Evolutionary conservation across 1,140 invertebrate species (phyloP).

Genomic region (Drosophila athabasca): DNA sequence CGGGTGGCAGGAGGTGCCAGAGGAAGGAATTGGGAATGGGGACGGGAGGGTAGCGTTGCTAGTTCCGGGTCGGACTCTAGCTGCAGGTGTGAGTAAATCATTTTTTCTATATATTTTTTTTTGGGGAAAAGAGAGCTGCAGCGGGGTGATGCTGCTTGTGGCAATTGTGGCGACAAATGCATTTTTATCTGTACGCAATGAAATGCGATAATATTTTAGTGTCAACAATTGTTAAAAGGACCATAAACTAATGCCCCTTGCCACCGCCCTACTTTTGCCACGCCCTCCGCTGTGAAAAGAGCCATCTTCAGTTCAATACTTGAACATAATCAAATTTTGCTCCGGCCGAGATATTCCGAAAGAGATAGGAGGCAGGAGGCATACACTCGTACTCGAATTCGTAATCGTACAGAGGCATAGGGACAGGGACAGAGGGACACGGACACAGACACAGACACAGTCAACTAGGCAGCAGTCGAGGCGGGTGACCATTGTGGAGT

Average conservation of each 20-base stretch:
- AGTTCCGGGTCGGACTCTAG: no score
- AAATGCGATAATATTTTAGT: conserved; percentile 84
- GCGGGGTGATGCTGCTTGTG: conserved; percentile 45
- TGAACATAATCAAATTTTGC: conserved; percentile 79
- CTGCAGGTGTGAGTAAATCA: conserved; percentile 79
- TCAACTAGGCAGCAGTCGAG: conserved; percentile 77
- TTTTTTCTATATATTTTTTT: conserved; percentile 51
- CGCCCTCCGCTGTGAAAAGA: conserved; percentile 45
- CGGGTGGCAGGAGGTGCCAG: background rate
- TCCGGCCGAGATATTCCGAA: conserved; percentile 61
- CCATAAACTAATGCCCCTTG: conserved; percentile 79
- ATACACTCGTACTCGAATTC: conserved; percentile 3
- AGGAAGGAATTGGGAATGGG: no score
- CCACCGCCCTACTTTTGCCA: conserved; percentile 5
- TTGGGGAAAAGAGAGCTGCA: conserved; percentile 12
- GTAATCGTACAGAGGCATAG: background rate
- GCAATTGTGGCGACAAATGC: conserved; percentile 81
- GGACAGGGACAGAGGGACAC: background rate
- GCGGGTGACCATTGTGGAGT: conserved; percentile 70
- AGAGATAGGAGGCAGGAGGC: conserved; percentile 53
- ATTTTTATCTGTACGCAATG: conserved; percentile 82
- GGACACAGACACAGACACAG: conserved; percentile 73
- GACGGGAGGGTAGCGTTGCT: no score
- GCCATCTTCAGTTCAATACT: conserved; percentile 77
- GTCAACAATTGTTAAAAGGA: conserved; percentile 83